Base-by-base conservation (phyloP, 2,888 invertebrate species). In the Tetanocera ferruginea region DNA sequence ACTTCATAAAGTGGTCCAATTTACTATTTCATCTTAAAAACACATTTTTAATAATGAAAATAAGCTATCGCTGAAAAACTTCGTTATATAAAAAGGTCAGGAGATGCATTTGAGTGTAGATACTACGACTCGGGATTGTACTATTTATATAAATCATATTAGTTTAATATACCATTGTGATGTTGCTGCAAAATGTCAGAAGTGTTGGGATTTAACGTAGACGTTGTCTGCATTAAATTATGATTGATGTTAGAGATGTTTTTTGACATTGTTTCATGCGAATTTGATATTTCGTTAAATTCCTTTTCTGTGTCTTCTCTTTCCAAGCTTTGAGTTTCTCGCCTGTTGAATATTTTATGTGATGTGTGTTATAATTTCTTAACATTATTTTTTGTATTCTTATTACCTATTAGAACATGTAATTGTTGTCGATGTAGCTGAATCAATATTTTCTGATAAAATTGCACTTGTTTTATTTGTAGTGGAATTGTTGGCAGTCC, bases 401-500 rank as follows among this genome's bases (percentile, higher is more conserved):
- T 43, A 14, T 34, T 67, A 67, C 67, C 23, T 67, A 37, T 67
- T 67, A 43, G 67, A 34, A 43, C 23, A 67, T 11, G 43, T 43
- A 11, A 23, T 34, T 31, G 64, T 66, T 2, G 28, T 17, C 31
- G 37, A 67, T 19, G 67, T 23, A 17, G 67, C 43, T 11, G 19
- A 14, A 23, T 67, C 67, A 11, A 67, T 9, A 11, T 19, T 67
- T 37, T 19, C 23, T 37, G 67, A 80, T 17, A 83, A 77, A 66
- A 83, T 75, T 66, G 88, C 88, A 1, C 86, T 86, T 31, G 87
- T 85, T 81, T 88, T 89, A 11, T 89, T 89, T 11, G 86, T 87
- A 4, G 89, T 88, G 37, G 89, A 80, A 77, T 89, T 88, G 70
- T 86, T 88, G 3, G 89, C 89, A 11, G 87, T 89, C 80, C 88